Evolutionary conservation across 2,113 vertebrate species (phyloP).

Genomic region (Gadus macrocephalus): DNA sequence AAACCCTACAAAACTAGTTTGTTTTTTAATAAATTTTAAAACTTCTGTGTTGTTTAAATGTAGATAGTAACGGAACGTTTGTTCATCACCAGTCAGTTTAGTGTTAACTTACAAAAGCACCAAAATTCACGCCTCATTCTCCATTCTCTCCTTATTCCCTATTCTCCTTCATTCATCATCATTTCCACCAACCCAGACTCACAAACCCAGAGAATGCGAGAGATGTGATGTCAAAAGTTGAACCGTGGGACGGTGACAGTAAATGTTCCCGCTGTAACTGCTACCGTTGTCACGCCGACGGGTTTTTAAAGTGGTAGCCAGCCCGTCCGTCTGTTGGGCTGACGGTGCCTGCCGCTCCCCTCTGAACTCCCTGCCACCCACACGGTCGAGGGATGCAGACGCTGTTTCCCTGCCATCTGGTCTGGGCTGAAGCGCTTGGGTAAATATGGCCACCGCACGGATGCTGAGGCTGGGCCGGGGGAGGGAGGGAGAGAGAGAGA

Average conservation of each 20-base stretch:
- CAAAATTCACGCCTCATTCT: too few relatives aligned
- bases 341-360: slow-evolving; percentile 23
- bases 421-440: slow-evolving; percentile 34
- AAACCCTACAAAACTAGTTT: too few relatives aligned
- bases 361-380: slow-evolving; percentile 35
- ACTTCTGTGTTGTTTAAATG: too few relatives aligned
- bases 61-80: too few relatives aligned
- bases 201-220: slow-evolving; percentile 32
- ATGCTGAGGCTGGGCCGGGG: slow-evolving; percentile 47
- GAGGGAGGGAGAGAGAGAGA: too few relatives aligned
- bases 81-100: too few relatives aligned
- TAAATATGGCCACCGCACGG: slow-evolving; percentile 45
- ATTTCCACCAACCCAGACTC: too few relatives aligned
- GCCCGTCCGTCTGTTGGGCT: too few relatives aligned
- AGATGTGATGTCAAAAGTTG: neutral
- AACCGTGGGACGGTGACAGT: too few relatives aligned
- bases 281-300: neutral
- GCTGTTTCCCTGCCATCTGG: slow-evolving; percentile 50
- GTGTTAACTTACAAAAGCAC: too few relatives aligned
- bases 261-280: neutral
- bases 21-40: too few relatives aligned
- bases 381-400: slow-evolving; percentile 30
- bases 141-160: too few relatives aligned
- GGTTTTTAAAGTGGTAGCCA: neutral
- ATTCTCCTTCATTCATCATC: slow-evolving; percentile 9